Evolutionary conservation across 2,797 vertebrate genomes (phyloP), one percentile per base, ranked within the genome.

Genomic region (Smutsia temminckii): DNA sequence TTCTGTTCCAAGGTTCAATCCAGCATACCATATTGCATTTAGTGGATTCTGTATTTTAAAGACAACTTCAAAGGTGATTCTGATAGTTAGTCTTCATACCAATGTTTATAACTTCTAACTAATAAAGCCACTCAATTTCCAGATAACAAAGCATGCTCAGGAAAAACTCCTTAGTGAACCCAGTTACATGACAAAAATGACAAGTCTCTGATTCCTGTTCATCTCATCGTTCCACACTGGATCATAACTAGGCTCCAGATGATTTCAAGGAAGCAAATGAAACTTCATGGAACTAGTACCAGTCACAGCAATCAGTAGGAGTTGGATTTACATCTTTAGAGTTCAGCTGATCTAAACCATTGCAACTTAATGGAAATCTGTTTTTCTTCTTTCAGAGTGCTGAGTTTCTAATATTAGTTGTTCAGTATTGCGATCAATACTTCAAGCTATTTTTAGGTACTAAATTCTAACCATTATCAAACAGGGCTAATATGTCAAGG

Each of bases 331-430:
- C 53, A 91, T 89, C 46, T 96, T 80, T 53, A 88, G 29, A 64
- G 14, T 21, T 89, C 17, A 68, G 3, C 23, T 97, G 27, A 10
- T 89, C 46, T 66, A 77, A 74, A 64, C 10, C 49, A 14, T 72
- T 96, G 69, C 29, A 66, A 34, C 68, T 95, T 95, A 63, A 86
- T 77, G n/a, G 55, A 66, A 89, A 63, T 40, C 92, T 75, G 34
- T 85, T 93, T 71, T 96, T 90, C 69, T 57, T 96, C 21, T 84
- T 93, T 85, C 49, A 83, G 34, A 10, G 17, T 94, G 37, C 93
- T 57, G 51, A 93, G 0, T n/a, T 92, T 72, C 40, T 74, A 61
- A 18, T 32, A 95, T 63, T 61, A 40, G 9, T 64, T 91, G 2
- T 37, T 96, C 29, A 81, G 10, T 27, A 93, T 93, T 78, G 20